Evolutionary conservation across 1,140 invertebrate species (phyloP).

Genomic region (Nebria ingens): DNA sequence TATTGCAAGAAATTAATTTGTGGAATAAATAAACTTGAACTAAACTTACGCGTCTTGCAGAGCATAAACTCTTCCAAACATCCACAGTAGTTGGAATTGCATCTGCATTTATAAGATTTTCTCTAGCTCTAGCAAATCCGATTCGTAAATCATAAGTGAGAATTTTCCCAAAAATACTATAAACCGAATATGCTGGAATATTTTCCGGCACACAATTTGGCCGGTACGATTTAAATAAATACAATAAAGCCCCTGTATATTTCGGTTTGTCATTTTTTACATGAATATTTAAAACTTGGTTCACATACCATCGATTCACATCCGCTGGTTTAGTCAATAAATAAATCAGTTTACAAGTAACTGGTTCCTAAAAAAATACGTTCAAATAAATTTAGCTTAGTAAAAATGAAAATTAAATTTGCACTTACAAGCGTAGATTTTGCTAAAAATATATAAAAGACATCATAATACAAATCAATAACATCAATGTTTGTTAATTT

Average conservation of each 20-base stretch:
- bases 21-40: too few species aligned
- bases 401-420: not conserved
- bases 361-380: not conserved
- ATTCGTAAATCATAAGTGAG: too few species aligned
- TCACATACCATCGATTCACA: not conserved
- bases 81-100: too few species aligned
- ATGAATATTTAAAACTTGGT: not conserved
- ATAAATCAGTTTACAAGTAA: not conserved
- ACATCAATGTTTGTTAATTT: not conserved
- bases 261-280: not conserved
- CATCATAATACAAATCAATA: not conserved
- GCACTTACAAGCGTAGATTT: not conserved
- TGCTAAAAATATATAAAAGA: not conserved
- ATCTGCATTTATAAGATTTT: too few species aligned
- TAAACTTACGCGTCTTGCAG: not conserved
- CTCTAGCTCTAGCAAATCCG: not conserved
- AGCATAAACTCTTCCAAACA: not conserved
- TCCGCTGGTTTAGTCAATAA: not conserved
- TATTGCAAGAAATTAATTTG: too few species aligned
- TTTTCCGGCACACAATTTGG: not conserved
- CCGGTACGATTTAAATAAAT: not conserved
- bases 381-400: not conserved
- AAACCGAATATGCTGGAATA: not conserved
- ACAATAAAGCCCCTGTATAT: not conserved
- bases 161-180: not conserved